Evolutionary conservation across 2,888 invertebrate species (phyloP).

Genomic region (Sabatieria punctata): DNA sequence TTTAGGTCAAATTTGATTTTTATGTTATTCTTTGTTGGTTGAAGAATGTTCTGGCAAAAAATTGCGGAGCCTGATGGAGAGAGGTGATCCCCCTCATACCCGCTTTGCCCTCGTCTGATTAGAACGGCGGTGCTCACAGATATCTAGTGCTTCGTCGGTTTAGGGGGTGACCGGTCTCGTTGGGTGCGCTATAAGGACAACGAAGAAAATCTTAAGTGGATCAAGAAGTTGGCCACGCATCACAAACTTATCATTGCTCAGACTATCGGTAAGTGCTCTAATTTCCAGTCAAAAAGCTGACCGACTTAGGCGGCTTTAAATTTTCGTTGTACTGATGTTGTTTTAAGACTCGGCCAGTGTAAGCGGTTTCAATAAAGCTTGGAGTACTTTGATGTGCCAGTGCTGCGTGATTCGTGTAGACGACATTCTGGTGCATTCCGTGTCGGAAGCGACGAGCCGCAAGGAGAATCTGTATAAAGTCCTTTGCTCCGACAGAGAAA

Average conservation of each 20-base stretch:
- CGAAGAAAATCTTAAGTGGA: slow-evolving; percentile 61
- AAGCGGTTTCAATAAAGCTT: slow-evolving; percentile 5
- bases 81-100: too few relatives aligned
- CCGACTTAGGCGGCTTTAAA: too few relatives aligned
- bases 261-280: too few relatives aligned
- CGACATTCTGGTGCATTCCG: slow-evolving; percentile 71
- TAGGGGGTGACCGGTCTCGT: slow-evolving; percentile 60
- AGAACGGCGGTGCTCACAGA: too few relatives aligned
- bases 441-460: slow-evolving; percentile 50
- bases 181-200: slow-evolving; percentile 67
- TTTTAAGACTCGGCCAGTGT: slow-evolving; percentile 8
- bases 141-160: too few relatives aligned
- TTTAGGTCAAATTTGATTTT: not conserved
- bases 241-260: not conserved
- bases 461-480: slow-evolving; percentile 57
- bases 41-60: too few relatives aligned
- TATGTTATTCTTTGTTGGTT: slow-evolving; percentile 3
- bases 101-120: too few relatives aligned
- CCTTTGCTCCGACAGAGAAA: slow-evolving; percentile 42
- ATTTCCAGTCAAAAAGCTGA: too few relatives aligned
- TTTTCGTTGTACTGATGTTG: slow-evolving; percentile 20
- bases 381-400: slow-evolving; percentile 56
- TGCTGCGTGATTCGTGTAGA: slow-evolving; percentile 73
- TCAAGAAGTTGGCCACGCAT: slow-evolving; percentile 57
- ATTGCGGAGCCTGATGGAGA: too few relatives aligned